Evolutionary conservation across 2,888 invertebrate genomes (phyloP), one percentile per base, ranked within the genome.

Genomic region (Atethmia centrago): DNA sequence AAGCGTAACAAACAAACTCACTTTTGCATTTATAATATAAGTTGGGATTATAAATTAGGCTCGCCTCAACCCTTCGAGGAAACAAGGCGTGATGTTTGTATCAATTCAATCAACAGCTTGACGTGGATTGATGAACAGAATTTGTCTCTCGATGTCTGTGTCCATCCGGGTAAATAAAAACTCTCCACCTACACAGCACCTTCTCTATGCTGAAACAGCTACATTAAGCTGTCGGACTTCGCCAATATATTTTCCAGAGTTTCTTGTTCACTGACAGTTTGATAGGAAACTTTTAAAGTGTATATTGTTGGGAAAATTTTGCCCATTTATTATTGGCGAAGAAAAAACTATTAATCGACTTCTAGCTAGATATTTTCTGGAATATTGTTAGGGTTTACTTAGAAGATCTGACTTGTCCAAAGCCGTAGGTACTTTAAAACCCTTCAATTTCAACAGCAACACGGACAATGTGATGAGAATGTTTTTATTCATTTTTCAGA

Each of bases 211-310:
- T 28, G n/a, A 56, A 61, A 69, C 59, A 51, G 47, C 59, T 62
- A 56, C 49, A 74, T 67, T 61, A 55, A 25, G 28, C 51, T 70
- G 78, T 82, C 70, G 45, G 67, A 67, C 25, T 65, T 69, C 28
- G 58, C 71, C 59, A 72, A 76, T 80, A 71, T 81, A 77, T 71
- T 56, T 49, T 45, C 58, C 55, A 67, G 16, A 73, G 12, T 64
- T 70, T 83, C 63, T 14, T 68, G 45, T 49, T 28, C 28, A 16
- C 47, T 69, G 79, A 67, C 67, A 67, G 66, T 65, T 74, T 61
- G 40, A 70, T 82, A 51, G 45, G 36, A 69, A 65, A 53, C 65
- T 65, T 66, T 82, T 42, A 80, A 64, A 51, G 42, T 71, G 66
- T 58, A 47, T 36, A 69, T 69, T 66, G 51, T 62, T 55, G 19